Evolutionary conservation across 2,797 vertebrate species (phyloP), one percentile per base, ranked within the genome.

Genomic region (Harpagifer antarcticus): DNA sequence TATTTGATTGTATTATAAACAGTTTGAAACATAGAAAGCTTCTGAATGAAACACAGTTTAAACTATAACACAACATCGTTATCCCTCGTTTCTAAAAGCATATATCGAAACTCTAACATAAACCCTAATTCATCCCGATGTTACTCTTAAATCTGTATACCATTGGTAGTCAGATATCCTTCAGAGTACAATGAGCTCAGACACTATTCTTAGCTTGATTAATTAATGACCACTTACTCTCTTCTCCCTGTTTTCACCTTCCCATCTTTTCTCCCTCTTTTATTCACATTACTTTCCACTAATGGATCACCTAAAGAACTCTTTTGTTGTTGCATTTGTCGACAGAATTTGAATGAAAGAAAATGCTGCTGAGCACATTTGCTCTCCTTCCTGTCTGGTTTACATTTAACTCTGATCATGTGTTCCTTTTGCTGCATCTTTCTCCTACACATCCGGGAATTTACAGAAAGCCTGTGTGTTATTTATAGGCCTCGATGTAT

Each of bases 401-500:
- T 72, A 71, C 67, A 64, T 88, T 74, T 71, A 64, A 88, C 59
- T 81, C 57, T 19, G 65, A 78, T 84, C 68, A 70, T 70, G 74
- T 47, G 43, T 65, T 78, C 67, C 14, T 71, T 61, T 79, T 66
- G 81, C 68, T 86, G 68, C 68, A 61, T 82, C 11, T 42, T 67
- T 86, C 86, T 90, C 83, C 82, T 86, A 81, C 88, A 86, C 75
- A 80, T 81, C 57, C 75, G 66, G 54, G 83, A 73, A 70, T 87
- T 72, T 80, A 81, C 78, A 79, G 83, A 79, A 42, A 52, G 76
- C 60, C 52, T 9, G 79, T 12, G 64, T 71, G 83, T 88, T 91
- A 91, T 92, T 90, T 90, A 84, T 89, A 91, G 85, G 68, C 71
- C 68, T 76, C 2, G 71, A 76, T 84, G 78, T 88, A 89, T 88